phyloP scores from a whole-genome alignment of 2,888 invertebrate genomes.

The Leucophora obtusa region DNA sequence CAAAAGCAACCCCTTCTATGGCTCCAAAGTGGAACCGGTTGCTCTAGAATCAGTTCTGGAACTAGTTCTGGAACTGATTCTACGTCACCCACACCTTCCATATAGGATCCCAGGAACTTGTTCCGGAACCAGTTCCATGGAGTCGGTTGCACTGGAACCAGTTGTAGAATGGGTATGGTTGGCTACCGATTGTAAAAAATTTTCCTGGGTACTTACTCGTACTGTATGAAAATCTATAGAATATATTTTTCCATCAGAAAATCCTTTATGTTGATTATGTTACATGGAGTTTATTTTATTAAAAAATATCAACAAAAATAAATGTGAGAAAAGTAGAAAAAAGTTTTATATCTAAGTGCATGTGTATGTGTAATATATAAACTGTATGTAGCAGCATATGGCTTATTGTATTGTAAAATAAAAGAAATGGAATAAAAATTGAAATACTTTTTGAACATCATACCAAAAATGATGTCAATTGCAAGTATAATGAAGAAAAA shows the following conservation, averaged over 20 bases:
- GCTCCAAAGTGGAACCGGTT: too few relatives aligned
- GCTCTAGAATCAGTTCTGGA: too few relatives aligned
- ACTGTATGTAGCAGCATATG: slow-evolving; percentile 33
- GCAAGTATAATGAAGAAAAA: slow-evolving; percentile 21
- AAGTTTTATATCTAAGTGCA: not conserved
- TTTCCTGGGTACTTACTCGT: too few relatives aligned
- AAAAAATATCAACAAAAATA: slow-evolving; percentile 64
- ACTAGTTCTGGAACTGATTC: too few relatives aligned
- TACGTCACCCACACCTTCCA: too few relatives aligned
- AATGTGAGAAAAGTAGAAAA: slow-evolving; percentile 26
- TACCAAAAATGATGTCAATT: slow-evolving; percentile 52
- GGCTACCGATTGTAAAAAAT: too few relatives aligned
- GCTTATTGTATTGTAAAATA: slow-evolving; percentile 17
- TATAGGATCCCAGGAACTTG: too few relatives aligned
- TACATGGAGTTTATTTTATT: slow-evolving; percentile 76
- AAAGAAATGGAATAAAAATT: slow-evolving; percentile 40
- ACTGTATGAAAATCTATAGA: slow-evolving; percentile 60
- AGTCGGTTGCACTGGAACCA: too few relatives aligned
- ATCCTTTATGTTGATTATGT: slow-evolving; percentile 78
- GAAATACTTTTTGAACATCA: slow-evolving; percentile 52
- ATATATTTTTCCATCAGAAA: slow-evolving; percentile 66
- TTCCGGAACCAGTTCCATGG: too few relatives aligned
- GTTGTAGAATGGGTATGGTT: too few relatives aligned
- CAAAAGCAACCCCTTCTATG: too few relatives aligned
- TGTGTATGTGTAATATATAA: not conserved